Conservation (phyloP, 2,888 invertebrate species). For the Beris chalybata region DNA sequence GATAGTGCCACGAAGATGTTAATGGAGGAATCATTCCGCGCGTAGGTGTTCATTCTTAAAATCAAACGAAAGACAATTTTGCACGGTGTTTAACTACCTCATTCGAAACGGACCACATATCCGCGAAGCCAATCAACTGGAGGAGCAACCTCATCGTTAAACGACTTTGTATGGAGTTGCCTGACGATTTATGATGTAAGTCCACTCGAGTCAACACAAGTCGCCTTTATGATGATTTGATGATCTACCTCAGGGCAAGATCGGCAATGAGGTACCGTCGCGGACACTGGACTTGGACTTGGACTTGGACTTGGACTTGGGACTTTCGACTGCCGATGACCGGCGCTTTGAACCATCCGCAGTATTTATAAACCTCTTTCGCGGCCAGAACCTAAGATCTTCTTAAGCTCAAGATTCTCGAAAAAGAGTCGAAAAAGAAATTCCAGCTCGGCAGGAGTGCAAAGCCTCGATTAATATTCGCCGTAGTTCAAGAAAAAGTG, state of each 20-base stretch:
- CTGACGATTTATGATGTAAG: conserved; percentile 28
- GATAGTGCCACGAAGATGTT: no score
- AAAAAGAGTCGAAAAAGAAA: conserved; percentile 1
- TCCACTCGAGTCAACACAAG: conserved; percentile 30
- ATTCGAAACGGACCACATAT: conserved; percentile 14
- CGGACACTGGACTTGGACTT: conserved; percentile 23
- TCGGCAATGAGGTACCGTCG: conserved; percentile 15
- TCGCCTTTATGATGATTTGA: conserved; percentile 31
- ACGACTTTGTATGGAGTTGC: conserved; percentile 19
- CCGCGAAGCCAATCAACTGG: conserved; percentile 25
- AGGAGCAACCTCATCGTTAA: conserved; percentile 20
- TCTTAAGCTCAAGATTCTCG: conserved; percentile 14
- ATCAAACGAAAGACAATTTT: conserved; percentile 13
- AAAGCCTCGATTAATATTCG: conserved; percentile 35
- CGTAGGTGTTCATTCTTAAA: conserved; percentile 15
- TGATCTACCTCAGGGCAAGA: conserved; percentile 33
- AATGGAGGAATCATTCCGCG: not conserved
- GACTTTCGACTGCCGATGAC: conserved; percentile 2
- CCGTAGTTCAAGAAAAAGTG: conserved; percentile 36
- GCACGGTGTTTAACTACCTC: conserved; percentile 26
- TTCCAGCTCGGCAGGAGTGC: conserved; percentile 2
- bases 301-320: conserved; percentile 1
- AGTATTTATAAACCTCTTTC: conserved; percentile 28
- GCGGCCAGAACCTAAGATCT: conserved; percentile 16
- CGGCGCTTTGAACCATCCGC: conserved; percentile 20